These are phyloP conservation scores for Eubucco bourcierii DNA, from an alignment of 2,113 vertebrate genomes.

Conservation along the genomic window DNA sequence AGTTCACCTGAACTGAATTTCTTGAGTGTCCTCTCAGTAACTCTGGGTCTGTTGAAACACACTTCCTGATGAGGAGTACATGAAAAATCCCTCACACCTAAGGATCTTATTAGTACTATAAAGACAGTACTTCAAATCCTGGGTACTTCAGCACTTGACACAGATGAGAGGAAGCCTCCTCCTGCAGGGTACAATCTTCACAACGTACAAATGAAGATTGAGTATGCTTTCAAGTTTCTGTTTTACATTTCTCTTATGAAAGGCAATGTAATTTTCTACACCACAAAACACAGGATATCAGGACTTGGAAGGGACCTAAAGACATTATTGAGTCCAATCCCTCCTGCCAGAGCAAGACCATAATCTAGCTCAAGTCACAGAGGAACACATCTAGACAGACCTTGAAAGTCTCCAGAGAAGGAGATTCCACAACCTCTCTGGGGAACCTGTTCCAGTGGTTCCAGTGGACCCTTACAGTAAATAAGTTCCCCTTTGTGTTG, in stretches of 20 bases:
- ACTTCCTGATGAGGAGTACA: background rate
- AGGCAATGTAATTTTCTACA: background rate
- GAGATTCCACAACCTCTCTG: no score
- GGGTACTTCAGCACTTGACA: background rate
- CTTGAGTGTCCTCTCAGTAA: background rate
- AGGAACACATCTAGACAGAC: no score
- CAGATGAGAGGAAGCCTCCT: background rate
- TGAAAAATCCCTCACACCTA: background rate
- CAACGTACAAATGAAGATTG: background rate
- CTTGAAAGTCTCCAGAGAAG: no score
- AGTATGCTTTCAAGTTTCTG: background rate
- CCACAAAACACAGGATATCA: background rate
- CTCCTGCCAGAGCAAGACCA: no score
- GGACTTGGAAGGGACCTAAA: no score
- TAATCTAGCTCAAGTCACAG: no score
- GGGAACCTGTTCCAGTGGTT: no score
- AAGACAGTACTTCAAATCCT: background rate
- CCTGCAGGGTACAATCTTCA: background rate
- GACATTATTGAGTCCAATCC: no score
- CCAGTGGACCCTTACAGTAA: no score
- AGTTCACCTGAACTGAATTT: background rate
- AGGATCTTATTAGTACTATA: background rate
- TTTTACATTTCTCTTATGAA: background rate
- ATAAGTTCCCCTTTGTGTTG: no score
- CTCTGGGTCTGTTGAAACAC: background rate